phyloP scores from a whole-genome alignment of 2,797 vertebrate species.

The Lithobates sylvaticus region DNA sequence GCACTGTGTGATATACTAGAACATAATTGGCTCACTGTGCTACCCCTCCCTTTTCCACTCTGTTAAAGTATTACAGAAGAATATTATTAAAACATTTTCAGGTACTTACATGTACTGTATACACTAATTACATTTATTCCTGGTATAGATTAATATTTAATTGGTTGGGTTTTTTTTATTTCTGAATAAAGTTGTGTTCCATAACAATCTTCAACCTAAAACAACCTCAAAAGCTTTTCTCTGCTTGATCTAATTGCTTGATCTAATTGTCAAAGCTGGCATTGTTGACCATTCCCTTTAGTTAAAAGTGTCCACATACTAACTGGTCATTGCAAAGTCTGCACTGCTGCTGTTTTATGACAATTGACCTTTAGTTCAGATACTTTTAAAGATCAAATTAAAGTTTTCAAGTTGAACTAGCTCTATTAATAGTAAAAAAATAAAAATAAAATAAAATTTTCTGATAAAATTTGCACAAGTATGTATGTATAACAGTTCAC shows the following conservation, averaged over 20 bases:
- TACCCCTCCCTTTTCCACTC: background rate
- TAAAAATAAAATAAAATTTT: background rate
- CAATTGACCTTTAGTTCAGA: no score
- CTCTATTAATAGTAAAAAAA: no score
- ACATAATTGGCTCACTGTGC: no score
- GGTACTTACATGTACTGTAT: background rate
- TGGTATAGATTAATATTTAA: background rate
- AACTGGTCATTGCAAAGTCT: no score
- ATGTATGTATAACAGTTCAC: no score
- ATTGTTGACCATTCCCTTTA: background rate
- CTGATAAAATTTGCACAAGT: background rate
- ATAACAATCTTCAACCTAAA: background rate
- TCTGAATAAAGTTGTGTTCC: background rate
- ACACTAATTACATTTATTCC: background rate
- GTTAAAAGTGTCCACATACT: no score
- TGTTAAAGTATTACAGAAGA: background rate
- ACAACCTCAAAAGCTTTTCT: background rate
- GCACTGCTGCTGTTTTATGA: no score
- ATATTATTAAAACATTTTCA: background rate
- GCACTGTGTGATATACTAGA: background rate
- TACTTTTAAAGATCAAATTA: no score
- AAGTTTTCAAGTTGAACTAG: no score
- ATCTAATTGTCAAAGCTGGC: background rate
- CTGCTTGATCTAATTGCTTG: background rate
- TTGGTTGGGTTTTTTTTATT: background rate